A percentile compares a stretch with the other conserved stretches of the same genome.
Conservation (phyloP, 2,113 vertebrate genomes). For the Mustela nigripes region DNA sequence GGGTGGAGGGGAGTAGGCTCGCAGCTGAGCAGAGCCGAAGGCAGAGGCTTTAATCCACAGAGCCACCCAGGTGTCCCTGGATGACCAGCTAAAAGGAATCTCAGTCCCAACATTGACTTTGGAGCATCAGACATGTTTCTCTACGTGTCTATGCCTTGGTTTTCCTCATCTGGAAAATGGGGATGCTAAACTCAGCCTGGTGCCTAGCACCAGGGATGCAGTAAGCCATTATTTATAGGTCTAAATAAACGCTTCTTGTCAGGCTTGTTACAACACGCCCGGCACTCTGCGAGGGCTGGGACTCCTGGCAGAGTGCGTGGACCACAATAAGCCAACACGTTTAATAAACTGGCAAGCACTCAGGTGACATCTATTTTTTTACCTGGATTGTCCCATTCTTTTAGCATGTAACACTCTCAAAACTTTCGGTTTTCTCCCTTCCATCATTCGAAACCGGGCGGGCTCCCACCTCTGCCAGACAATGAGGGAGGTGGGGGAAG, state of each 20-base stretch:
- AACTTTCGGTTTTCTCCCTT: not conserved
- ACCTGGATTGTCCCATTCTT: not conserved
- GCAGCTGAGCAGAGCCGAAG: too few relatives aligned
- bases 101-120: not conserved
- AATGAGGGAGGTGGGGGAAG: not conserved
- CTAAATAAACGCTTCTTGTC: not conserved
- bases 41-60: too few relatives aligned
- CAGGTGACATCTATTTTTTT: slow-evolving; percentile 11
- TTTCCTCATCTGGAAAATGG: not conserved
- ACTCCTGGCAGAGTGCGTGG: not conserved
- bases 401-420: not conserved
- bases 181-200: not conserved
- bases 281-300: not conserved
- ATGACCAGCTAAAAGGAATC: not conserved
- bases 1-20: too few relatives aligned
- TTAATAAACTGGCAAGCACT: not conserved
- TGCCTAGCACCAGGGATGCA: not conserved
- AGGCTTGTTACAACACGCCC: not conserved
- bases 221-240: not conserved
- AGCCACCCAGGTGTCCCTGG: not conserved
- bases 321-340: not conserved
- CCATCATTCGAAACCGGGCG: not conserved
- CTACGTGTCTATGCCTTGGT: not conserved
- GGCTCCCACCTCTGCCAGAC: not conserved
- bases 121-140: not conserved